A percentile compares a stretch with the other conserved stretches of the same genome.
phyloP scores from a whole-genome alignment of 2,113 vertebrate species.

The Natator depressus region DNA sequence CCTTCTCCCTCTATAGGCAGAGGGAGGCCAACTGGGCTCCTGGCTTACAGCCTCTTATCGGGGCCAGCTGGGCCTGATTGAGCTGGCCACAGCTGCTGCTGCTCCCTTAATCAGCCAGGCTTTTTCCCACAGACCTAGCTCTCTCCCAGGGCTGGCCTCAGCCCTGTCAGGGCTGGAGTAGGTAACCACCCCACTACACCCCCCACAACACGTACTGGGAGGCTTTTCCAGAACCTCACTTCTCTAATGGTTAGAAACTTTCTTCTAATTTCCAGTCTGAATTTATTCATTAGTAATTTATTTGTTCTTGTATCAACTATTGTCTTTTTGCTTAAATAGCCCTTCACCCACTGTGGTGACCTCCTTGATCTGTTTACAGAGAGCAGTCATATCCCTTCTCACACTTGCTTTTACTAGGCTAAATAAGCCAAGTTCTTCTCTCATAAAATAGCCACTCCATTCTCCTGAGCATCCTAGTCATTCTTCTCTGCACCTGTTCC shows the following conservation, averaged over 20 bases:
- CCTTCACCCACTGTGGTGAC: background rate
- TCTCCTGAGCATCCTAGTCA: background rate
- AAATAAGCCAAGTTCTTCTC: background rate
- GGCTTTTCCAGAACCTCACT: background rate
- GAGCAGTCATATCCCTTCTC: background rate
- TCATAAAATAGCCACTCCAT: background rate
- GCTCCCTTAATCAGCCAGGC: too few species aligned
- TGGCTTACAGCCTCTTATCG: too few species aligned
- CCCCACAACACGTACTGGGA: background rate
- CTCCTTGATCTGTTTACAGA: background rate
- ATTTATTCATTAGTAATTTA: background rate
- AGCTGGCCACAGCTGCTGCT: too few species aligned
- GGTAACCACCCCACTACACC: too few species aligned
- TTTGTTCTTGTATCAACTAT: background rate
- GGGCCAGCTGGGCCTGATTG: too few species aligned
- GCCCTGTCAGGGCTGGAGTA: too few species aligned
- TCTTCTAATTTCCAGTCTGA: background rate
- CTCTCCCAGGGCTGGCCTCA: too few species aligned
- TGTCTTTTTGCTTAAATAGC: background rate
- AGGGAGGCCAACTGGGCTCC: too few species aligned
- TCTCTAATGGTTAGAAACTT: background rate
- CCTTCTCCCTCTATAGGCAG: too few species aligned
- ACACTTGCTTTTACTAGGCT: background rate
- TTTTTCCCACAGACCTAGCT: too few species aligned
- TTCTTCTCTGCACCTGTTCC: background rate